Conservation (phyloP, 2,113 vertebrate species). For the Myiagra hebetior region DNA sequence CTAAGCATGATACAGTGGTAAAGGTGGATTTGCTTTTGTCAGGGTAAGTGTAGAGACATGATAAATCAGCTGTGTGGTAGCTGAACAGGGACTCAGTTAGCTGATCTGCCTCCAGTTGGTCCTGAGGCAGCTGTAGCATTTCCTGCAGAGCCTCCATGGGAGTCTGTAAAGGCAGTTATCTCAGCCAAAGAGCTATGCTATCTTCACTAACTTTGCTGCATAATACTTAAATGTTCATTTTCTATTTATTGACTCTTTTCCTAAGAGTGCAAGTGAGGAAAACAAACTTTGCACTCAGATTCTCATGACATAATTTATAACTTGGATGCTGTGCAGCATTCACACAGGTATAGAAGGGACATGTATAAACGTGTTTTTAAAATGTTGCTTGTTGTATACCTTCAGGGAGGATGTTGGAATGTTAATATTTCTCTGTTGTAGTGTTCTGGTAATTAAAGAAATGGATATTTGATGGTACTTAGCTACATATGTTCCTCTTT, state of each 20-base stretch:
- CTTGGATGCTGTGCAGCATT: neutral
- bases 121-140: neutral
- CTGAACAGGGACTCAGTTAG: neutral
- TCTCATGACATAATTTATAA: neutral
- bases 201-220: neutral
- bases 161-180: neutral
- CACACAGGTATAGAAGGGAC: neutral
- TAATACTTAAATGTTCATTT: neutral
- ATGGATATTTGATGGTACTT: neutral
- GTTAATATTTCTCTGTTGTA: neutral
- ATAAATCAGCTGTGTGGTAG: neutral
- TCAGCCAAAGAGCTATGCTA: neutral
- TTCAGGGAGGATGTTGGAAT: neutral
- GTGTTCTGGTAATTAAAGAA: neutral
- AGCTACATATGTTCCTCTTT: neutral
- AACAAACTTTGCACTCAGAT: neutral
- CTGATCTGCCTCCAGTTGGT: neutral
- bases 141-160: neutral
- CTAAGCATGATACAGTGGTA: neutral
- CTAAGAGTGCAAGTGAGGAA: neutral
- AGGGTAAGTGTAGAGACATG: neutral
- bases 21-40: neutral
- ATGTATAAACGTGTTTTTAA: neutral
- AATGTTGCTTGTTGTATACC: neutral
- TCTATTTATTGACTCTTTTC: neutral